phyloP scores from a whole-genome alignment of 2,888 invertebrate genomes.

The Mythimna vitellina region DNA sequence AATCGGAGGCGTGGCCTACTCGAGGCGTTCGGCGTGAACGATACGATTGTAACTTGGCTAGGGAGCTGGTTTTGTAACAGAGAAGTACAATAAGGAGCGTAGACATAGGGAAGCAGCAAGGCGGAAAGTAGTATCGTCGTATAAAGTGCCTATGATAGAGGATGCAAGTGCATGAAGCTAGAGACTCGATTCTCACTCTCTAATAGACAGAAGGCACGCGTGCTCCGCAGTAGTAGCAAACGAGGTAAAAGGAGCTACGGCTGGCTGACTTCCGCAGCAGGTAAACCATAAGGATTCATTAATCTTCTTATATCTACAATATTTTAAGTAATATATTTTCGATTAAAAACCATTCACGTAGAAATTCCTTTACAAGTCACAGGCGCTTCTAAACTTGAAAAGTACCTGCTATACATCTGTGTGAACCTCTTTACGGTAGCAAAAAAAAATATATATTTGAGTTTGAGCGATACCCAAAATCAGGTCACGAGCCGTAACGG shows the following conservation, averaged over 20 bases:
- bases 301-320: background rate
- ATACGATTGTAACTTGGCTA: no score
- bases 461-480: conserved; percentile 64
- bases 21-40: no score
- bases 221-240: background rate
- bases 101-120: background rate
- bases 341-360: conserved; percentile 8
- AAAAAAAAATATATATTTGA: conserved; percentile 54
- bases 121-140: background rate
- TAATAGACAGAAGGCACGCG: background rate
- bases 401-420: conserved; percentile 11
- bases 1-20: no score
- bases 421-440: conserved; percentile 36
- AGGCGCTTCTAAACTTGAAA: conserved; percentile 18
- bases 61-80: background rate
- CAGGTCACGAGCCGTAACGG: conserved; percentile 73
- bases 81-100: background rate
- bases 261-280: background rate
- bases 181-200: background rate
- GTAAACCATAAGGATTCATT: no score
- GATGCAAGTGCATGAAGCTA: no score
- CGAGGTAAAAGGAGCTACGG: background rate
- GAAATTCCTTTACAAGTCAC: conserved; percentile 15
- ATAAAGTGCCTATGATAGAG: background rate
- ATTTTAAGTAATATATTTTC: background rate